Conservation (phyloP, 2,888 invertebrate species). For the Cephus nigrinus region DNA sequence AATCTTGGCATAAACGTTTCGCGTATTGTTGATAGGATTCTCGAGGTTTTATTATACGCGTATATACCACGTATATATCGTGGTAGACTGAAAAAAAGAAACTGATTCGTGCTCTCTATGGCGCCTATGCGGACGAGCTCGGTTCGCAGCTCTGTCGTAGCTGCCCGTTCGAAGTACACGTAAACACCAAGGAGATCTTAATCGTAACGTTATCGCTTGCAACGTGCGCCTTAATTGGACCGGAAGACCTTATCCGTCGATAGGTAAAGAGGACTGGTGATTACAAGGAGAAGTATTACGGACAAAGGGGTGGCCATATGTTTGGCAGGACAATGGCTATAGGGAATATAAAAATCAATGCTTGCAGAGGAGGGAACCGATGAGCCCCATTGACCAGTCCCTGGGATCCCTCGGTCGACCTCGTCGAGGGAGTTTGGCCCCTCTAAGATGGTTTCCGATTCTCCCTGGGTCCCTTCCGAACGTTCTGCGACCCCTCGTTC, state of each 20-base stretch:
- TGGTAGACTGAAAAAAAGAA: not conserved
- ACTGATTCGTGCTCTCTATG: not conserved
- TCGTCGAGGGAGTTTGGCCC: not conserved
- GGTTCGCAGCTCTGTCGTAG: not conserved
- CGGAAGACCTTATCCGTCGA: not conserved
- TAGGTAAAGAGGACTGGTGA: not conserved
- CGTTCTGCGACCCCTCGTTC: conserved; percentile 8
- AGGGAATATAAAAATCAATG: conserved; percentile 35
- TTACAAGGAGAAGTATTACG: conserved; percentile 17
- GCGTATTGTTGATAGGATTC: not conserved
- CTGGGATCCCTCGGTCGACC: conserved; percentile 4
- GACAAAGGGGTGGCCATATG: conserved; percentile 42
- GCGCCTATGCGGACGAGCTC: not conserved
- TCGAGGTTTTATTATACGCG: not conserved
- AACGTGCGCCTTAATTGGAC: not conserved
- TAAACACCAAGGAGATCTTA: not conserved
- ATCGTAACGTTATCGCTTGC: not conserved
- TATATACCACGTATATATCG: not conserved
- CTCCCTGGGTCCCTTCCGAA: conserved; percentile 2
- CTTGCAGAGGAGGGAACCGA: conserved; percentile 24
- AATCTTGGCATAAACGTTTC: not conserved
- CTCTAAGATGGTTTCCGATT: conserved; percentile 10
- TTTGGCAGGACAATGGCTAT: conserved; percentile 11
- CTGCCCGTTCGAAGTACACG: not conserved
- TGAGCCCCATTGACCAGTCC: conserved; percentile 33